Evolutionary conservation across 2,113 vertebrate genomes (phyloP).

Genomic region (Andinoacara biseriatus): DNA sequence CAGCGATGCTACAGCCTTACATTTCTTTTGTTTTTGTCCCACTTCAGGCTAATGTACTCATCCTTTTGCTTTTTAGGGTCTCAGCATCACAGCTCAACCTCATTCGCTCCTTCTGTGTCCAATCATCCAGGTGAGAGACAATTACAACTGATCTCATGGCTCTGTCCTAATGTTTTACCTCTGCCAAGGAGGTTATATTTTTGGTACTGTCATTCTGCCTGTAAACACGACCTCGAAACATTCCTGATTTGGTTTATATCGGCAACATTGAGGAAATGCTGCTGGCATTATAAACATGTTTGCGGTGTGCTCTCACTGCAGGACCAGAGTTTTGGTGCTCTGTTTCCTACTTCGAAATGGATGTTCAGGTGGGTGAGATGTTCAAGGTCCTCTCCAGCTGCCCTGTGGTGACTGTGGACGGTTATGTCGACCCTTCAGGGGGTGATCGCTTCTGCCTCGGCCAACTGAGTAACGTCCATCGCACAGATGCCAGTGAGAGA

Average conservation of each 20-base stretch:
- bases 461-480: conserved; percentile 84
- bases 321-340: conserved; percentile 86
- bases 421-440: conserved; percentile 83
- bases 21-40: neutral
- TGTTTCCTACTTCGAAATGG: conserved; percentile 85
- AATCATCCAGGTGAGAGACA: conserved; percentile 77
- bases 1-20: neutral
- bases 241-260: too few species aligned
- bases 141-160: neutral
- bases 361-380: conserved; percentile 87
- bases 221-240: too few species aligned
- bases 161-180: too few species aligned
- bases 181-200: too few species aligned
- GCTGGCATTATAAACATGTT: neutral
- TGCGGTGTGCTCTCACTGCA: neutral
- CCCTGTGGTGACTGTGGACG: conserved; percentile 82
- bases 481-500: conserved; percentile 79
- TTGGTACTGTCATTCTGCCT: too few species aligned
- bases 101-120: conserved; percentile 69
- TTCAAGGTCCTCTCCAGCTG: conserved; percentile 83
- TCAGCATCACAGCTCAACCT: conserved; percentile 75
- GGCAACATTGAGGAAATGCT: too few species aligned
- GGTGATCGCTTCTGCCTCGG: conserved; percentile 83
- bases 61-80: conserved; percentile 73
- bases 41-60: neutral